Base-by-base conservation (phyloP, 2,888 invertebrate species). In the Eugnorisma glareosa region DNA sequence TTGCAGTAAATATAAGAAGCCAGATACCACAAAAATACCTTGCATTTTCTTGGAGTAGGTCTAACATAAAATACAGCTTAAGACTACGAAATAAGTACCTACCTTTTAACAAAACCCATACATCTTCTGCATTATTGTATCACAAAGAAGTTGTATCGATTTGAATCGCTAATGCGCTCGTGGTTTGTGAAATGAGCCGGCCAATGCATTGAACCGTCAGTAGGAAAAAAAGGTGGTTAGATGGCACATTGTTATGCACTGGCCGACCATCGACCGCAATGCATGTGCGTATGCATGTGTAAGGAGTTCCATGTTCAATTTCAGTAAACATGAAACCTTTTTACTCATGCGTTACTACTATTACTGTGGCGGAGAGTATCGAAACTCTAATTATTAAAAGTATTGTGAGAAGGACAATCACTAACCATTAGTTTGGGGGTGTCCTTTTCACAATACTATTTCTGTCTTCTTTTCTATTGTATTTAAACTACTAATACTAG, bases 161-260 rank as follows among this genome's bases (percentile, higher is more conserved):
- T 82, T 31, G 35, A 43, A 67, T 67, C 24, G 24, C 48, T 61
- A 80, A 66, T 68, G 72, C 61, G 31, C 35, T 48, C 35, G 75
- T 68, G 54, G 24, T 35, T 51, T 66, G 89, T 88, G 87, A 86
- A 88, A 86, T 88, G 86, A 88, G 85, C 84, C 76, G 81, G 69
- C 74, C 75, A 82, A 85, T 86, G 84, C 88, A 84, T 68, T 85
- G 86, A 89, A 79, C 88, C 75, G 85, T 83, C 81, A 75, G 83
- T 72, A 77, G 77, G 83, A 86, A 83, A 64, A 64, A 67, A 43
- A 77, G 37, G 31, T 37, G 28, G 40, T 48, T n/a, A 35, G 31
- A 18, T 70, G 48, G 48, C n/a, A 37, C 61, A 77, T 83, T 86
- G 73, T 77, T 77, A 57, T n/a, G 40, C 61, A 67, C 54, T 67